These are phyloP conservation scores for Pseudopleuronectes americanus DNA, from an alignment of 2,797 vertebrate species.

Conservation along the genomic window DNA sequence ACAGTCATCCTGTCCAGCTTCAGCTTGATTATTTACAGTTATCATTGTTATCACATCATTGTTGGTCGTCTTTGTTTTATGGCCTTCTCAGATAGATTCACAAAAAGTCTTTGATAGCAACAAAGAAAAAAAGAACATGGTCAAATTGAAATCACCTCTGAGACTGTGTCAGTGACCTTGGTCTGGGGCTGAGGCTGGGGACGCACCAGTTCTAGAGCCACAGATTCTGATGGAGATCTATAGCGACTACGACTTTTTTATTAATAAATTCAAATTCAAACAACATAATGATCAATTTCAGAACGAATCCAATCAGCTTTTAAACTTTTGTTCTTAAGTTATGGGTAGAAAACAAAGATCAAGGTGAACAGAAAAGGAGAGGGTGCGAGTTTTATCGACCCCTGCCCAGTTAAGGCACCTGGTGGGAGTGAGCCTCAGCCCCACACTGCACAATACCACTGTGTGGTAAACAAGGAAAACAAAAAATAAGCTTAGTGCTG, in stretches of 20 bases:
- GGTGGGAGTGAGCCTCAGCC: slow-evolving; percentile 69
- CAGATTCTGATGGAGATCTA: slow-evolving; percentile 40
- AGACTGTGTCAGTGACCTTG: slow-evolving; percentile 71
- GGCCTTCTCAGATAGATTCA: slow-evolving; percentile 73
- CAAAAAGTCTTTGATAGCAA: slow-evolving; percentile 74
- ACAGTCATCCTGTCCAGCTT: slow-evolving; percentile 58
- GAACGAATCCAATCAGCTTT: slow-evolving; percentile 34
- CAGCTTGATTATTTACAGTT: slow-evolving; percentile 71
- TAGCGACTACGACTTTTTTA: slow-evolving; percentile 18
- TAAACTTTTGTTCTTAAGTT: slow-evolving; percentile 38
- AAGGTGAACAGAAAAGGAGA: background rate
- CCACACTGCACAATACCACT: slow-evolving; percentile 66
- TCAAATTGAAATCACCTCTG: slow-evolving; percentile 71
- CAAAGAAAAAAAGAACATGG: slow-evolving; percentile 49
- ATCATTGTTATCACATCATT: slow-evolving; percentile 66
- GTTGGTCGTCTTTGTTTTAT: slow-evolving; percentile 73
- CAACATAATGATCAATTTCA: slow-evolving; percentile 20
- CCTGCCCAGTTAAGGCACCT: slow-evolving; percentile 75
- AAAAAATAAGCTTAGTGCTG: slow-evolving; percentile 50
- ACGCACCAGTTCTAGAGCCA: slow-evolving; percentile 55
- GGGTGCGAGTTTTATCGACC: slow-evolving; percentile 42
- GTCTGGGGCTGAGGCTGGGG: slow-evolving; percentile 74
- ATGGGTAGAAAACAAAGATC: slow-evolving; percentile 14
- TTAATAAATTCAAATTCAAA: slow-evolving; percentile 40
- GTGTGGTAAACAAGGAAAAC: slow-evolving; percentile 53